A percentile compares a stretch with the other conserved stretches of the same genome.
Conservation (phyloP, 2,888 invertebrate genomes). For the Scaptomyza polygonia region DNA sequence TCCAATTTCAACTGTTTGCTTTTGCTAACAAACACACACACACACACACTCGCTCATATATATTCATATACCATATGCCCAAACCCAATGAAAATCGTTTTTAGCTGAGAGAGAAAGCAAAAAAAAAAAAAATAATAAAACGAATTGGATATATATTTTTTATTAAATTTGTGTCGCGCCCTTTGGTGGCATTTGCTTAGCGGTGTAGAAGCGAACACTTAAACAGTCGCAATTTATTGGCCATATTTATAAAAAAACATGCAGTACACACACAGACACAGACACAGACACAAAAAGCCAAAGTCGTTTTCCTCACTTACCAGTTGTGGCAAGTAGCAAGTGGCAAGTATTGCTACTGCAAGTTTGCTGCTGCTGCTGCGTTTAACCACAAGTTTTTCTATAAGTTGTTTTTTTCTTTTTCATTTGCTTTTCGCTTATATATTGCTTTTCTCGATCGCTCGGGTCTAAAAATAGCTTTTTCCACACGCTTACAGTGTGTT, state of each 20-base stretch:
- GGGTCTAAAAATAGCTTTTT: conserved; percentile 75
- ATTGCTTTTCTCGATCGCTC: conserved; percentile 37
- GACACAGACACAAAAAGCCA: conserved; percentile 20
- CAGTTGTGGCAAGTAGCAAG: conserved; percentile 35
- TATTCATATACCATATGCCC: conserved; percentile 39
- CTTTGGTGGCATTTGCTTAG: conserved; percentile 44
- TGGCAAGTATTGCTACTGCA: conserved; percentile 32
- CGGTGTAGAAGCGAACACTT: conserved; percentile 40
- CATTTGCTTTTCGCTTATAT: conserved; percentile 22
- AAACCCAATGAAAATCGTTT: conserved; percentile 32
- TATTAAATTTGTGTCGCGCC: conserved; percentile 35
- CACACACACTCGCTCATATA: conserved; percentile 4
- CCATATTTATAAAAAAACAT: conserved; percentile 76
- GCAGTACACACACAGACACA: conserved; percentile 42
- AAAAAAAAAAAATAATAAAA: not conserved
- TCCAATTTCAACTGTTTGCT: conserved; percentile 65
- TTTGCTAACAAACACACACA: conserved; percentile 33
- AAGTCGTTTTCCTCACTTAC: conserved; percentile 42
- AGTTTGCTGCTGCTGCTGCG: conserved; percentile 23
- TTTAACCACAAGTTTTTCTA: conserved; percentile 55
- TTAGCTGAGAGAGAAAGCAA: not conserved
- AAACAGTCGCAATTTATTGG: conserved; percentile 69
- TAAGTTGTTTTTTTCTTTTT: conserved; percentile 22
- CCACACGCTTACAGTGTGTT: conserved; percentile 79
- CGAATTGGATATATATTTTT: conserved; percentile 1